Conservation (phyloP, 2,888 invertebrate genomes). For the Metacarcinus magister region DNA sequence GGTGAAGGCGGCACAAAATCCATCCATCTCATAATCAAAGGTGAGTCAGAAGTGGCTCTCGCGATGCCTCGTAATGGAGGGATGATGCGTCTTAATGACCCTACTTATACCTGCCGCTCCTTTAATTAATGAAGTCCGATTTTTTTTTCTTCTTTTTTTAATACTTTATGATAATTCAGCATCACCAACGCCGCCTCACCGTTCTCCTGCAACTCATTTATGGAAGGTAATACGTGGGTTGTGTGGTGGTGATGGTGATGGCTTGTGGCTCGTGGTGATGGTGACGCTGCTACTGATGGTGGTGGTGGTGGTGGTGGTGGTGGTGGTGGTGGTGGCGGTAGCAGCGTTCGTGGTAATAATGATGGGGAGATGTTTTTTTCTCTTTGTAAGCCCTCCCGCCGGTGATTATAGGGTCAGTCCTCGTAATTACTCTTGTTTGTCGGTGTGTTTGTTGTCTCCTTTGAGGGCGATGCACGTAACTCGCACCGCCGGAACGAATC, state of each 20-base stretch:
- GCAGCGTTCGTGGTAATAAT: neutral
- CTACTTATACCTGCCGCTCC: neutral
- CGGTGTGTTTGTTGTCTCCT: conserved; percentile 41
- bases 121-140: neutral
- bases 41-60: neutral
- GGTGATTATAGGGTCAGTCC: neutral
- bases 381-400: neutral
- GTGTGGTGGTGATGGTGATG: neutral
- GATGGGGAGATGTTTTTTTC: neutral
- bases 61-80: neutral
- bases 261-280: too few relatives aligned
- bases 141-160: neutral
- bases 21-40: neutral
- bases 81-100: neutral
- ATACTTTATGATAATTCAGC: neutral
- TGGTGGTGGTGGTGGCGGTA: neutral
- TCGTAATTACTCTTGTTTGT: conserved; percentile 16
- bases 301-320: neutral
- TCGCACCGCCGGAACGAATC: neutral
- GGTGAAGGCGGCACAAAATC: neutral
- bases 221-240: neutral
- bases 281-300: neutral
- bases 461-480: conserved; percentile 29
- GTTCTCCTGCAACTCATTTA: neutral
- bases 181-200: neutral